Percentiles rank a stretch among this genome's conserved stretches.
Evolutionary conservation across 2,797 vertebrate species (phyloP).

Genomic region (Gila robusta): DNA sequence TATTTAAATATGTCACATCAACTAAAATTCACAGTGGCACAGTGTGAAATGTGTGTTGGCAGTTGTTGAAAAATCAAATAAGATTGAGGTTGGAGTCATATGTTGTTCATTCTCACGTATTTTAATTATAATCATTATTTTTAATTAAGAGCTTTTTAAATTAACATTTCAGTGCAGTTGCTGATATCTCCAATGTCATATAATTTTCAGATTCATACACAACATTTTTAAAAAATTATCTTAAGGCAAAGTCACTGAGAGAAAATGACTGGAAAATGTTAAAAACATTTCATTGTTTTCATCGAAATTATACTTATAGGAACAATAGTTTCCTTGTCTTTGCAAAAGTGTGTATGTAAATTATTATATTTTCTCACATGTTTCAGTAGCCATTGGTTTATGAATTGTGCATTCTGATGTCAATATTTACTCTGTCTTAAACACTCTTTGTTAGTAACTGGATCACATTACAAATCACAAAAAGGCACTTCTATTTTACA

Average conservation of each 20-base stretch:
- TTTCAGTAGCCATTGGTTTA: conserved; percentile 24
- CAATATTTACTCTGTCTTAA: background rate
- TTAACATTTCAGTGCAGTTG: background rate
- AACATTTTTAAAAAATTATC: background rate
- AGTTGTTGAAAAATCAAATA: background rate
- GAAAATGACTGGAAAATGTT: background rate
- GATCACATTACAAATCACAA: conserved; percentile 18
- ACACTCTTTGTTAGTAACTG: conserved; percentile 30
- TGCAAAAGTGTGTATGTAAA: conserved; percentile 15
- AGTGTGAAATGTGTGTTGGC: conserved; percentile 1
- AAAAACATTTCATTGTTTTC: background rate
- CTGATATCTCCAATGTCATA: background rate
- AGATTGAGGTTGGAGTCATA: background rate
- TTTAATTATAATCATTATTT: too few relatives aligned
- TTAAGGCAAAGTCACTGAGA: background rate
- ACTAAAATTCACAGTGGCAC: conserved; percentile 14
- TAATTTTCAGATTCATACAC: background rate
- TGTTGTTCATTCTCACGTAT: background rate
- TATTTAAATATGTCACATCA: conserved; percentile 11
- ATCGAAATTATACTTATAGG: background rate
- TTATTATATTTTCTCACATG: conserved; percentile 15
- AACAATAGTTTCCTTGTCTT: conserved; percentile 15
- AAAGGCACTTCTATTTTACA: conserved; percentile 27
- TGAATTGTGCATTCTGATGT: conserved; percentile 11
- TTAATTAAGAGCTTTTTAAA: conserved; percentile 1